Evolutionary conservation across 1,140 invertebrate genomes (phyloP).

Genomic region (Alviniconcha marisindica): DNA sequence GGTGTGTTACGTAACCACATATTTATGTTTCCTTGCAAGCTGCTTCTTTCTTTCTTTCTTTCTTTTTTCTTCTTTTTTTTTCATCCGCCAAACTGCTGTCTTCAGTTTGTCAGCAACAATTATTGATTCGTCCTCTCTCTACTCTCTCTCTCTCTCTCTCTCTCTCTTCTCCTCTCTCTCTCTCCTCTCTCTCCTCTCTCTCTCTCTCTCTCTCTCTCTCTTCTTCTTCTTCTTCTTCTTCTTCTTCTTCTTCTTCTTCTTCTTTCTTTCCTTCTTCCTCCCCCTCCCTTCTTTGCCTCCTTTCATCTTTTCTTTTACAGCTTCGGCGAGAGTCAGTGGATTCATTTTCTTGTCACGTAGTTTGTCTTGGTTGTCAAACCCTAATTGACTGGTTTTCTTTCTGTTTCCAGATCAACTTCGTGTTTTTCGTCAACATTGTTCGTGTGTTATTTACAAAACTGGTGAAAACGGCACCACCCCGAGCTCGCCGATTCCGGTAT

Average conservation of each 20-base stretch:
- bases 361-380: too few species aligned
- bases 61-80: not conserved
- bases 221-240: not conserved
- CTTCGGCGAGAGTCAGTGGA: too few species aligned
- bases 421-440: slow-evolving; percentile 86
- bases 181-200: not conserved
- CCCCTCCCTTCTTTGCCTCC: not conserved
- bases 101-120: too few species aligned
- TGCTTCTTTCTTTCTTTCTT: not conserved
- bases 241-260: not conserved
- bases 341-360: too few species aligned
- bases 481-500: slow-evolving; percentile 77
- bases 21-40: too few species aligned
- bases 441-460: slow-evolving; percentile 85
- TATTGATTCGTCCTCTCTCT: too few species aligned
- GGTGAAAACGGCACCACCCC: slow-evolving; percentile 77
- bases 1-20: too few species aligned
- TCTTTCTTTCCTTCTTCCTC: not conserved
- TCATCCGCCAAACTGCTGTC: too few species aligned
- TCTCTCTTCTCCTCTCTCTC: not conserved
- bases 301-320: not conserved
- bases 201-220: not conserved
- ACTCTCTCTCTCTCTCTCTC: not conserved
- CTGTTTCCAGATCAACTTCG: slow-evolving; percentile 81
- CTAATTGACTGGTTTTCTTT: not conserved